Evolutionary conservation across 2,113 vertebrate genomes (phyloP).

Genomic region (Pipra filicauda): DNA sequence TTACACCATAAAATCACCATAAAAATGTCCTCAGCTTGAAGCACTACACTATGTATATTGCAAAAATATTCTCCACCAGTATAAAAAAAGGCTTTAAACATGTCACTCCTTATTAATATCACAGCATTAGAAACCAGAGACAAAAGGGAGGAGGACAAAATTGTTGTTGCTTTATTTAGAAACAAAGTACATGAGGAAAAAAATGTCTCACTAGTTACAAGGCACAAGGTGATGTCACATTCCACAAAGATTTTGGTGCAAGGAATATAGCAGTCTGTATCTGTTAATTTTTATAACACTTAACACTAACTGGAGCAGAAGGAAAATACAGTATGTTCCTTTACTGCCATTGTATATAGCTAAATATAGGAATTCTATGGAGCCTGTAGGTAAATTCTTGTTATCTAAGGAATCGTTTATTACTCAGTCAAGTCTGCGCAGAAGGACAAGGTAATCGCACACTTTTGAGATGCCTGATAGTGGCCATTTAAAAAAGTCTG

Average conservation of each 20-base stretch:
- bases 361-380: not conserved
- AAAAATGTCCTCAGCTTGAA: not conserved
- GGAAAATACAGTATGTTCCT: constrained; percentile 14
- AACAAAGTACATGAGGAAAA: constrained; percentile 36
- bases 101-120: constrained; percentile 76
- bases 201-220: constrained; percentile 38
- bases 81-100: constrained; percentile 70
- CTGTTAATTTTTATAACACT: constrained; percentile 47
- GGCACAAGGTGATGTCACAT: constrained; percentile 22
- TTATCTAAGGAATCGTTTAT: not conserved
- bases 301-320: constrained; percentile 66
- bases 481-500: not conserved
- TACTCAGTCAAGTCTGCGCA: not conserved
- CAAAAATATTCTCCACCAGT: constrained; percentile 53
- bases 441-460: not conserved
- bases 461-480: not conserved
- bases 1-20: not conserved
- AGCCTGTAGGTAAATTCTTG: constrained; percentile 37
- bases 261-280: constrained; percentile 5
- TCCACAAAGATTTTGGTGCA: constrained; percentile 14
- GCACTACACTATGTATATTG: not conserved
- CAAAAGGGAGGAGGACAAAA: constrained; percentile 59
- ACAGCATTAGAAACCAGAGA: constrained; percentile 48
- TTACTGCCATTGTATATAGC: not conserved
- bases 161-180: constrained; percentile 75